Evolutionary conservation across 1,140 invertebrate genomes (phyloP), one percentile per base, ranked within the genome.

Genomic region (Psilanteris sp.): DNA sequence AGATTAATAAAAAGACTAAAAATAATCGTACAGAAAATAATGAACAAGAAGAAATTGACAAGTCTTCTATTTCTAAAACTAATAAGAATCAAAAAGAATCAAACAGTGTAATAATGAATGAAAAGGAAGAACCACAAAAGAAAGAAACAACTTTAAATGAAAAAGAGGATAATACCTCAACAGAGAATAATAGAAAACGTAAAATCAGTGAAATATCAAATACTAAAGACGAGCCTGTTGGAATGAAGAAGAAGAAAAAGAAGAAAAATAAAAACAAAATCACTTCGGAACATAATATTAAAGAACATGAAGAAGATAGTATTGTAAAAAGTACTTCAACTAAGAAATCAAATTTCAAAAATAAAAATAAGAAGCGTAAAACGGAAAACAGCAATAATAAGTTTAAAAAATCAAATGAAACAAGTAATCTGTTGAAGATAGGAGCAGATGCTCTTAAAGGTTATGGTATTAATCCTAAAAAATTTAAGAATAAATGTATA

Each of bases 391-490:
- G n/a, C n/a, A n/a, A n/a, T n/a, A n/a, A n/a, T n/a, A 44, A 34
- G n/a, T 2, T 9, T 15, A 22, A 50, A 14, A 26, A 26, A 5
- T 11, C 22, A 14, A 13, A 20, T 0, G 16, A 48, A 1, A 15
- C 7, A 1, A 52, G 24, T 32, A 11, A 7, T 4, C 15, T 64
- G 4, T 22, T 64, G 16, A 9, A 24, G 2, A 66, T 54, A 7
- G 39, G 48, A 11, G 93, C 96, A 85, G 92, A 94, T 61, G 91
- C 97, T 67, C 86, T 98, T 0, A 91, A 92, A 82, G 95, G 95
- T 0, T 98, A 95, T 87, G 96, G 96, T 59, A 92, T 98, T 29
- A 97, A 97, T 91, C 95, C 96, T 0, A 96, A 96, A 74, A 97
- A 97, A 82, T 96, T 93, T 55, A 94, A 92, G 83, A 92, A 92